Base-by-base conservation (phyloP, 1,140 invertebrate species). In the Pseudomyrmex gracilis region DNA sequence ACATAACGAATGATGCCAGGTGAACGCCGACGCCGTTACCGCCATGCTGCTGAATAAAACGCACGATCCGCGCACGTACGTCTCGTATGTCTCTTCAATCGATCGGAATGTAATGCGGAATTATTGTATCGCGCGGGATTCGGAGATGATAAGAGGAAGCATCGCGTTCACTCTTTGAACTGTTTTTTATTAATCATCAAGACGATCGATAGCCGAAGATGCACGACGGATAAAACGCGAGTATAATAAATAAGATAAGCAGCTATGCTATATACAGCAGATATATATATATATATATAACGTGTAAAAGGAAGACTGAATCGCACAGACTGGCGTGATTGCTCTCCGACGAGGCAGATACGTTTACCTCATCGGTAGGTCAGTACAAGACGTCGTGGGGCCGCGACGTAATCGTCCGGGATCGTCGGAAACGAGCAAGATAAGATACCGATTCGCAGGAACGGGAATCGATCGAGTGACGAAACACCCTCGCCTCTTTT, bases 1-100 rank as follows among this genome's bases (percentile, higher is more conserved):
- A 83, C 84, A 80, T 88, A 86, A 88, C 84, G 87, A 89, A 88
- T 84, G 87, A 89, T 88, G 74, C 83, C 84, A 84, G 53, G 77
- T 85, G 20, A 70, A 43, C 71, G 76, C 61, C 57, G 17, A 47
- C 84, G 87, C 86, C 87, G 83, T 83, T 12, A 20, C 83, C 83
- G 47, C n/a, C 34, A 20, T 15, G 17, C n/a, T 71, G 34, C 34
- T 34, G 34, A n/a, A n/a, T 34, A 34, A 34, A 5, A 34, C 7
- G 34, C 34, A 7, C 34, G 34, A 34, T 34, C 34, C 80, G 63
- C 80, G 83, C 22, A 15, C 17, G 47, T 20, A 43, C 24, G 49
- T 8, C 24, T 58, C 58, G 53, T 34, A 34, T 34, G 34, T 34
- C 34, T n/a, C 47, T 71, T 67, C 61, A 73, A 70, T 73, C 43